Percentiles rank a stretch among this genome's conserved stretches.
Evolutionary conservation across 1,140 invertebrate genomes (phyloP).

Genomic region (Ditylenchus dipsaci): DNA sequence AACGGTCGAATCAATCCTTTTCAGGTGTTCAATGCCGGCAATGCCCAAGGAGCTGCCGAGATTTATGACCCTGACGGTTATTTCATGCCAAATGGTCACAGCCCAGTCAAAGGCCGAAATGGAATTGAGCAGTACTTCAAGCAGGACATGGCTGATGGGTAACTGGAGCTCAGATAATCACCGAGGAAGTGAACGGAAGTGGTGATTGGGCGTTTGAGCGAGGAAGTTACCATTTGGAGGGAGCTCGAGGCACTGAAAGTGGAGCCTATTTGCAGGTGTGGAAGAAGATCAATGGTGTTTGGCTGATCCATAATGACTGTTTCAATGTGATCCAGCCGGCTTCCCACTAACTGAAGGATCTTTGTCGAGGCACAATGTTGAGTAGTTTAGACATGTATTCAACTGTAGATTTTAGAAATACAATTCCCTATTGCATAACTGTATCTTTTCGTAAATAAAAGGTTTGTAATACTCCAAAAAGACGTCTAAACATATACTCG

Average conservation of each 20-base stretch:
- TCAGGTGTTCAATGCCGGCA: constrained; percentile 56
- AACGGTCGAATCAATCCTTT: constrained; percentile 10
- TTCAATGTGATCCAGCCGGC: constrained; percentile 49
- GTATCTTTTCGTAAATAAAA: too few species aligned
- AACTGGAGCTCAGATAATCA: constrained; percentile 52
- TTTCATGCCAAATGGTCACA: constrained; percentile 56
- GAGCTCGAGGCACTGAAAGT: constrained; percentile 44
- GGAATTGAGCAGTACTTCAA: constrained; percentile 56
- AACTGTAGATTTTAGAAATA: too few species aligned
- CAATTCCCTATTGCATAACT: too few species aligned
- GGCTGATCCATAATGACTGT: constrained; percentile 58
- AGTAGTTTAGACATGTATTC: too few species aligned
- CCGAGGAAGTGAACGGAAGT: constrained; percentile 56
- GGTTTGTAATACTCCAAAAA: too few species aligned
- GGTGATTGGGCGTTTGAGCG: constrained; percentile 58
- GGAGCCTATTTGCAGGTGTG: constrained; percentile 56
- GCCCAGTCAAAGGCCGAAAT: constrained; percentile 51
- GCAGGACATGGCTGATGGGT: constrained; percentile 57
- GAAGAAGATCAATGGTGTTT: constrained; percentile 57
- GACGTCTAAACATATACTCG: too few species aligned
- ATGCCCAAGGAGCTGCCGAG: constrained; percentile 46
- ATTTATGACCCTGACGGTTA: constrained; percentile 57
- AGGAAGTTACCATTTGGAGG: constrained; percentile 53
- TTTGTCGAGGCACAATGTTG: too few species aligned
- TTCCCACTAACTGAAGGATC: background rate